phyloP scores from a whole-genome alignment of 2,888 invertebrate species.

The Desoria tigrina region DNA sequence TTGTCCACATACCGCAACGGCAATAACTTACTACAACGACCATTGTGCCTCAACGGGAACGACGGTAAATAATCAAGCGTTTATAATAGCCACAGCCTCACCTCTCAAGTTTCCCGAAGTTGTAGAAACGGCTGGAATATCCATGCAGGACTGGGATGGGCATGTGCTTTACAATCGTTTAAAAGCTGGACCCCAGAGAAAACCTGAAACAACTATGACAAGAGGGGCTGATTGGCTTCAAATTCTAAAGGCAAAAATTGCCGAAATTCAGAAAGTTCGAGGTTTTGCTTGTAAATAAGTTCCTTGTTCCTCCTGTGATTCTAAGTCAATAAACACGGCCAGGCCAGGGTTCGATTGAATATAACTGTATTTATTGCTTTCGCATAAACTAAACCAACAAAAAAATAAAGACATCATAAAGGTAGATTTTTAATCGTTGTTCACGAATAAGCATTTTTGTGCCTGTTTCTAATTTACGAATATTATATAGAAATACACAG shows the following conservation, averaged over 20 bases:
- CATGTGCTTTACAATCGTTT: slow-evolving; percentile 23
- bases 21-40: slow-evolving; percentile 42
- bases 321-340: no score
- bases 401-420: no score
- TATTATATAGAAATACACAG: no score
- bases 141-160: slow-evolving; percentile 23
- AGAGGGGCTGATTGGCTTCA: slow-evolving; percentile 44
- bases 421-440: no score
- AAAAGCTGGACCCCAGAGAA: slow-evolving; percentile 3
- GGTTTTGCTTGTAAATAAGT: no score
- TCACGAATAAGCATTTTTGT: no score
- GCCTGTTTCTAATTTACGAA: no score
- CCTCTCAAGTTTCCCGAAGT: slow-evolving; percentile 58
- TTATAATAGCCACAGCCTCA: slow-evolving; percentile 58
- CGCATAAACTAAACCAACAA: no score
- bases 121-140: slow-evolving; percentile 55
- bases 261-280: no score
- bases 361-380: no score
- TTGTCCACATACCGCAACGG: slow-evolving; percentile 60
- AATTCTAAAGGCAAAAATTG: slow-evolving; percentile 46
- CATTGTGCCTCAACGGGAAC: not conserved
- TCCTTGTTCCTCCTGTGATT: no score
- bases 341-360: no score
- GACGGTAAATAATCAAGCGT: slow-evolving; percentile 20
- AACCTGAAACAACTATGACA: slow-evolving; percentile 32